Conservation (phyloP, 2,797 vertebrate species). For the Eulemur albifrons region DNA sequence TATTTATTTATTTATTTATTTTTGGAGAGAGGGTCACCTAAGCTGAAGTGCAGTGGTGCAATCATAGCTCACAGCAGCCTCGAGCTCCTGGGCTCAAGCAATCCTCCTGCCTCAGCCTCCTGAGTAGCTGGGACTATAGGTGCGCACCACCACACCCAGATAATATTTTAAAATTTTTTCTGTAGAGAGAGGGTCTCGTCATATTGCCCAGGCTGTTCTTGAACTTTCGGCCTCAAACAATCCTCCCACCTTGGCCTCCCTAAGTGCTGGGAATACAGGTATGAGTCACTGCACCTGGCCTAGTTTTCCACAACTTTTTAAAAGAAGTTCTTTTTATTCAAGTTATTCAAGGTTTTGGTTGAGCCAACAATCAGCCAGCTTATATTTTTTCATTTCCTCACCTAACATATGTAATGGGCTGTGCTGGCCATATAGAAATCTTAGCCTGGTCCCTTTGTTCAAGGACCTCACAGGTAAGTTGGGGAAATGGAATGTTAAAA, state of each 20-base stretch:
- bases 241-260: neutral
- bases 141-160: neutral
- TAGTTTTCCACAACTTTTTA: neutral
- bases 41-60: neutral
- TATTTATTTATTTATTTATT: too few species aligned
- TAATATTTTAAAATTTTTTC: neutral
- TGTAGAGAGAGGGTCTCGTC: neutral
- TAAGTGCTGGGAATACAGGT: neutral
- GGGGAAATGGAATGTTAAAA: neutral
- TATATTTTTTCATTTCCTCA: neutral
- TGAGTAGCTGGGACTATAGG: neutral
- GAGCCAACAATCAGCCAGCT: neutral
- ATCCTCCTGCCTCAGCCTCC: neutral
- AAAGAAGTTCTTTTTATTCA: neutral
- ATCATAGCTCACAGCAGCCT: neutral
- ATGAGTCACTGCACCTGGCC: neutral
- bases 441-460: neutral
- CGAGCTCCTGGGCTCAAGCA: neutral
- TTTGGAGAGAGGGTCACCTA: neutral
- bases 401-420: neutral
- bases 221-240: neutral
- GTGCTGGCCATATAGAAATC: neutral
- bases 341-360: neutral
- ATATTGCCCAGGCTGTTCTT: neutral
- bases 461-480: neutral